phyloP scores from a whole-genome alignment of 2,797 vertebrate species.

The Enteromius trimaculatus region DNA sequence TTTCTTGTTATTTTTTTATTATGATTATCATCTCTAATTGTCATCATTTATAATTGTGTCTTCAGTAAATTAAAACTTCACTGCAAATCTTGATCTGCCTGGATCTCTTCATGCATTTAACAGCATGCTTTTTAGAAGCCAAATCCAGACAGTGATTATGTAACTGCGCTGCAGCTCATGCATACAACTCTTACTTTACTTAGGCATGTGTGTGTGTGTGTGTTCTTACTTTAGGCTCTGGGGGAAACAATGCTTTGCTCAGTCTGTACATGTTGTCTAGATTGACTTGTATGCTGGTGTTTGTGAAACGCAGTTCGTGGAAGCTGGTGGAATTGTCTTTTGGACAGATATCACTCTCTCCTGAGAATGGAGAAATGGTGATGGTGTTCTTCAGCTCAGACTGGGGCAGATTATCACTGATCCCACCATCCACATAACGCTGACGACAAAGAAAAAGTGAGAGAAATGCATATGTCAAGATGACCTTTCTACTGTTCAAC shows the following conservation, averaged over 20 bases:
- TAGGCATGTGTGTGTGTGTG: not conserved
- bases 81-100: not conserved
- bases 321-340: constrained; percentile 85
- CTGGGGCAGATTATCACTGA: constrained; percentile 84
- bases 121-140: not conserved
- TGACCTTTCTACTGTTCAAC: not conserved
- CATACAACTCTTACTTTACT: not conserved
- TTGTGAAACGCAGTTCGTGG: constrained; percentile 83
- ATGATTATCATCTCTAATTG: not conserved
- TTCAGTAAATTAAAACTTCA: not conserved
- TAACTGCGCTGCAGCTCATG: not conserved
- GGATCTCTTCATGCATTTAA: not conserved
- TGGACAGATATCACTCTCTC: constrained; percentile 93
- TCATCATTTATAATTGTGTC: not conserved
- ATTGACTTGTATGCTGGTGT: constrained; percentile 86
- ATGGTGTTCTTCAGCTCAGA: constrained; percentile 87
- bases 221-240: constrained; percentile 82
- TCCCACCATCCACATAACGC: constrained; percentile 91
- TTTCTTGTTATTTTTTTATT: not conserved
- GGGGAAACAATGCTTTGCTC: constrained; percentile 81
- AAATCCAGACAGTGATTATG: constrained; percentile 1
- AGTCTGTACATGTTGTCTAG: constrained; percentile 83
- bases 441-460: constrained; percentile 58
- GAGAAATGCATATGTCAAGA: not conserved
- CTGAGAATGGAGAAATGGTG: constrained; percentile 89